A percentile compares a stretch with the other conserved stretches of the same genome.
Conservation (phyloP, 2,888 invertebrate species). For the Baccha elongata region DNA sequence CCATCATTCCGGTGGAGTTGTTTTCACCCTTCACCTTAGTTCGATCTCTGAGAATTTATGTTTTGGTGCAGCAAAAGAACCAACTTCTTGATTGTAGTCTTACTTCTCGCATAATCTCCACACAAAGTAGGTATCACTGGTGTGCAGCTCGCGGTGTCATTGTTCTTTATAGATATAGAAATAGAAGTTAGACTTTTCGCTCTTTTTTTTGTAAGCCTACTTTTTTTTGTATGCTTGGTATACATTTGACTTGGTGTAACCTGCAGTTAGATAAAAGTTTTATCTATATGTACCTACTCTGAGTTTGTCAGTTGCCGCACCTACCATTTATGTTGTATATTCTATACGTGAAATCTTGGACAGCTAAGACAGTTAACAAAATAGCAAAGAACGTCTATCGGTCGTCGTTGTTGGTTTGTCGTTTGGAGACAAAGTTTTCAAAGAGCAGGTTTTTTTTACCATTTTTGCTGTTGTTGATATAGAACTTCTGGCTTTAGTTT, state of each 20-base stretch:
- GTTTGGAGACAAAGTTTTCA: constrained; percentile 55
- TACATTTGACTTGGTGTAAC: constrained; percentile 63
- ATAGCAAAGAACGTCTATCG: constrained; percentile 40
- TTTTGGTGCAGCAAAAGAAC: constrained; percentile 41
- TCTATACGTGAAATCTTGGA: constrained; percentile 70
- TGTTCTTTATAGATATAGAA: constrained; percentile 44
- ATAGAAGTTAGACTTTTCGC: constrained; percentile 46
- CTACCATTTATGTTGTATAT: constrained; percentile 72
- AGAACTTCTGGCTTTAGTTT: constrained; percentile 32
- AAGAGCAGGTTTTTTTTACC: constrained; percentile 53
- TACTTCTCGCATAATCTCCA: constrained; percentile 48
- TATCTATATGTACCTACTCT: constrained; percentile 66
- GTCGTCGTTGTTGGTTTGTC: constrained; percentile 9
- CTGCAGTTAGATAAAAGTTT: constrained; percentile 67
- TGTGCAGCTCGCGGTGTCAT: constrained; percentile 51
- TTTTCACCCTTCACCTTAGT: constrained; percentile 73
- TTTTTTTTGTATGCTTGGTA: constrained; percentile 36
- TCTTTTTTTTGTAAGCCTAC: constrained; percentile 3
- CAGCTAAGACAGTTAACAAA: constrained; percentile 65
- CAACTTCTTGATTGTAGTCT: constrained; percentile 9
- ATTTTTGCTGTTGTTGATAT: no score
- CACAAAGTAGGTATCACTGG: constrained; percentile 34
- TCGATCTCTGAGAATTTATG: constrained; percentile 58
- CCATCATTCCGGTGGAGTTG: constrained; percentile 61
- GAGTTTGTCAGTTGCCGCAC: constrained; percentile 73